Evolutionary conservation across 2,888 invertebrate genomes (phyloP).

Genomic region (Heliconius hortense): DNA sequence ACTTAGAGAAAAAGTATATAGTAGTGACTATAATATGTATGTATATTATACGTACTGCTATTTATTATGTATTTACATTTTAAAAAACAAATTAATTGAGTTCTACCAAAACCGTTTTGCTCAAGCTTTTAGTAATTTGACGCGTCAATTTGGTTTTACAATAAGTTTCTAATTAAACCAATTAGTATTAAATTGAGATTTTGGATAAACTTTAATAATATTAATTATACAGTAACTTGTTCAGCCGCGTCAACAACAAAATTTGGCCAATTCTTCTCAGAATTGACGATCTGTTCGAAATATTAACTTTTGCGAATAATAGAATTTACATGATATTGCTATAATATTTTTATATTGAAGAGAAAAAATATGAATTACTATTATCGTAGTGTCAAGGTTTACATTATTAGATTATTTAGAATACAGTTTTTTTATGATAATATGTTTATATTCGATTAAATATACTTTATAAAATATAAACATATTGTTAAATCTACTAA

Average conservation of each 20-base stretch:
- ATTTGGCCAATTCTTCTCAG: background rate
- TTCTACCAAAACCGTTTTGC: background rate
- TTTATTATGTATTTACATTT: background rate
- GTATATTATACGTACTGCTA: background rate
- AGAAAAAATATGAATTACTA: too few species aligned
- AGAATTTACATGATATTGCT: background rate
- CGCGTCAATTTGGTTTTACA: slow-evolving; percentile 2
- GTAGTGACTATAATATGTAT: background rate
- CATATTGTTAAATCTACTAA: too few species aligned
- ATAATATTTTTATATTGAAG: background rate
- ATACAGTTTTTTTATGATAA: too few species aligned
- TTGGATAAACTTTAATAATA: background rate
- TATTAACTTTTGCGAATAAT: background rate
- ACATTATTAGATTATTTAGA: too few species aligned
- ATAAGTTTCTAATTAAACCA: background rate
- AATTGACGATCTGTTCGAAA: background rate
- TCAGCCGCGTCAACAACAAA: background rate
- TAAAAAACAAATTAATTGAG: slow-evolving; percentile 3
- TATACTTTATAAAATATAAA: too few species aligned
- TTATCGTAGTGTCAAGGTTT: too few species aligned
- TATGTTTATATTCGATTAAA: too few species aligned
- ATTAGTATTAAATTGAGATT: slow-evolving; percentile 6
- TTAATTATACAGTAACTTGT: background rate
- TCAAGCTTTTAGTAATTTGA: background rate
- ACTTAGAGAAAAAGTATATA: too few species aligned